Base-by-base conservation (phyloP, 2,113 vertebrate species). In the Grantiella picta region DNA sequence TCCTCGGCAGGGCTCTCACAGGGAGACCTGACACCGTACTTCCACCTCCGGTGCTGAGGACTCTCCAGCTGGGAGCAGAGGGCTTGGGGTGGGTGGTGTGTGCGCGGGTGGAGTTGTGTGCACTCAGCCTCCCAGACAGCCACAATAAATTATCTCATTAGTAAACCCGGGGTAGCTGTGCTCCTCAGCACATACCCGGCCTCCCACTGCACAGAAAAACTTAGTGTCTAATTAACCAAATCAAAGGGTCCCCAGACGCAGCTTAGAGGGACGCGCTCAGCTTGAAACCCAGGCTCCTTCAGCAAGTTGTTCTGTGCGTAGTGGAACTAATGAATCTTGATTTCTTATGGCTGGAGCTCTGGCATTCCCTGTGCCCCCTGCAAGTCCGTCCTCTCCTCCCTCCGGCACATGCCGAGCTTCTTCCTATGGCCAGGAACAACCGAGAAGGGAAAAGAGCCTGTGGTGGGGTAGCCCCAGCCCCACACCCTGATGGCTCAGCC, bases 91-190 rank as follows among this genome's bases (percentile, higher is more conserved):
- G 92, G 68, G 91, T 42, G 79, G 64, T 6, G 81, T 54, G 72
- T 64, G 86, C 25, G 73, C 8, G 40, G 82, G 94, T 35, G 92
- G 93, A 45, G 82, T 31, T 89, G 94, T 71, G 94, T 82, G 78
- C 54, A 18, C 77, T 38, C 63, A 82, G 94, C 49, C 61, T 75
- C 73, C 50, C 95, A 90, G 84, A 40, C 92, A 94, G 92, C 85
- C 95, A 82, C 92, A 83, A 82, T 50, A 52, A 90, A 93, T 92
- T 90, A 94, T 83, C 94, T 86, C 92, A 64, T 94, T 71, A 95
- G 92, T 31, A 78, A 59, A 59, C 27, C 29, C 56, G 7, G 89
- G 40, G 44, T 70, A 73, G 83, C 91, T n/a, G 59, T 22, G 72
- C 89, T 95, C 40, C 89, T 81, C 83, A 59, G 92, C 80, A 16